A percentile compares a stretch with the other conserved stretches of the same genome.
Evolutionary conservation across 1,140 invertebrate species (phyloP).

Genomic region (Procambarus clarkii): DNA sequence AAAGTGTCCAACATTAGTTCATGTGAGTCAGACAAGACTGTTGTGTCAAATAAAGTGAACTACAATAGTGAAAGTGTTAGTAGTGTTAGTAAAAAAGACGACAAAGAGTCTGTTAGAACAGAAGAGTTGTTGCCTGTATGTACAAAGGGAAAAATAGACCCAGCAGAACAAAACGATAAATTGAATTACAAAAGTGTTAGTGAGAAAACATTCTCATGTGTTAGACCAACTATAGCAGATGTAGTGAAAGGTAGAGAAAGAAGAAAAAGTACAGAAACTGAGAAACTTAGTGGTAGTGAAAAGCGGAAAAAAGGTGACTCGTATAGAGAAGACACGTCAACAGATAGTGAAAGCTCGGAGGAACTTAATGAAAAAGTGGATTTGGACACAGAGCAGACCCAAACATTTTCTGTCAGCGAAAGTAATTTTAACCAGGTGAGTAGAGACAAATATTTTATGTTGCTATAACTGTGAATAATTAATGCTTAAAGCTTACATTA

Average conservation of each 20-base stretch:
- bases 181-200: slow-evolving; percentile 9
- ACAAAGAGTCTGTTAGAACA: slow-evolving; percentile 12
- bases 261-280: slow-evolving; percentile 67
- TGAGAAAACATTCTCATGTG: slow-evolving; percentile 12
- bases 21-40: slow-evolving; percentile 19
- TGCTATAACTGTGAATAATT: too few species aligned
- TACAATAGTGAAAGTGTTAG: neutral
- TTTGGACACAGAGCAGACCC: slow-evolving; percentile 70
- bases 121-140: neutral
- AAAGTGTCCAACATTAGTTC: slow-evolving; percentile 11
- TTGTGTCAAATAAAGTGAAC: slow-evolving; percentile 1
- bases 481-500: too few species aligned
- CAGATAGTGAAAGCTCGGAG: slow-evolving; percentile 69
- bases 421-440: slow-evolving; percentile 70
- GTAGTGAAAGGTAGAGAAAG: slow-evolving; percentile 71
- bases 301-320: slow-evolving; percentile 46
- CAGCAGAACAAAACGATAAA: slow-evolving; percentile 1
- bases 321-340: slow-evolving; percentile 62
- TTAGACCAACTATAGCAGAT: slow-evolving; percentile 71
- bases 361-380: slow-evolving; percentile 70
- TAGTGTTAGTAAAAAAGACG: neutral
- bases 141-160: neutral
- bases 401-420: slow-evolving; percentile 69
- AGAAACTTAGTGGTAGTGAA: slow-evolving; percentile 58
- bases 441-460: neutral